Evolutionary conservation across 2,797 vertebrate genomes (phyloP), one percentile per base, ranked within the genome.

Genomic region (Silurus aristotelis): DNA sequence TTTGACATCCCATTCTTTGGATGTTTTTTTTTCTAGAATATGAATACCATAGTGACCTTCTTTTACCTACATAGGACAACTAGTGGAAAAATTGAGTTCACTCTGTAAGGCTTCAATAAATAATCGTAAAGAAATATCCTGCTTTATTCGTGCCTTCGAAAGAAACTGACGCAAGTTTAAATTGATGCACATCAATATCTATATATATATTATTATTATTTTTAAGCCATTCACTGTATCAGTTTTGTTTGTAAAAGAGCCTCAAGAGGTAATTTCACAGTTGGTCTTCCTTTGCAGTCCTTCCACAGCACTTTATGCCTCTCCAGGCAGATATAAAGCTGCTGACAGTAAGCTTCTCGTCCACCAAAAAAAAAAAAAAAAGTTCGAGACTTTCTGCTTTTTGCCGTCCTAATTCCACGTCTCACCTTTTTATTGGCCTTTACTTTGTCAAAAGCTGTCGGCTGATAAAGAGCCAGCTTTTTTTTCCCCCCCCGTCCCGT

Each of bases 311-410:
- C 48, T 82, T 82, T 71, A 82, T 71, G 52, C 52, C 67, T 82
- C 67, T 82, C 80, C 55, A 60, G 52, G 67, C 67, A 38, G 80
- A 70, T 82, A 27, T 82, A 43, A 82, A 82, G 80, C 80, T 82
- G 80, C 66, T 82, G 80, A 82, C 67, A 46, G 31, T 22, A 82
- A 82, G 67, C 67, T 82, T 82, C 80, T 71, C 27, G 20, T 43
- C 52, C 48, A 38, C 48, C n/a, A n/a, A n/a, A 31, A 68, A 48
- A 48, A 52, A 52, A 52, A 52, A 52, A 52, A 52, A 52, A 80
- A 70, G 48, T 81, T 81, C 55, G 5, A 27, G 12, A 43, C 55
- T 82, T 71, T 71, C 55, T 8, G 48, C 10, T 43, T 70, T 80
- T 43, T 71, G 55, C 27, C 17, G 15, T n/a, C 55, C 67, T 82